Evolutionary conservation across 1,140 invertebrate genomes (phyloP), one percentile per base, ranked within the genome.

Genomic region (Pentalonia nigronervosa): DNA sequence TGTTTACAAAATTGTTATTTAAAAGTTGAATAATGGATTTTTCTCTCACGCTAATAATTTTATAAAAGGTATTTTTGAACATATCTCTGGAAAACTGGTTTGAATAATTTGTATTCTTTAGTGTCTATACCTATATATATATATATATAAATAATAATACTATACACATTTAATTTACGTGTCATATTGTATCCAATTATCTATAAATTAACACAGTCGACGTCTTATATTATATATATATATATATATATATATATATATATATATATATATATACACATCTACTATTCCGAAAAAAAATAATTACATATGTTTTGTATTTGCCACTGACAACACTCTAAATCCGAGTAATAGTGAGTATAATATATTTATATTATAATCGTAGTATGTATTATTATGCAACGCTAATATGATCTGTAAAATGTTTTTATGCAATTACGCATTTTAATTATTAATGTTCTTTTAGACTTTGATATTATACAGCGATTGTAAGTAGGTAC

Each of bases 71-170:
- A 89, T 89, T 89, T 53, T 53, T 23, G 34, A 23, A 56, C 23
- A 36, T 89, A 56, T 56, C 56, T 89, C 17, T 89, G 9, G n/a
- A 89, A 36, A 89, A 89, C 87, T 53, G 48, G 87, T 89, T 89
- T 89, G 87, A 25, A 56, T 56, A 48, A 20, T 36, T 53, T 89
- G 34, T 53, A 23, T 21, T 50, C 25, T 88, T 48, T n/a, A 76
- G n/a, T n/a, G n/a, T 14, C n/a, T 7, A 76, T 7, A 4, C 6
- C n/a, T n/a, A n/a, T n/a, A 76, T 60, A 25, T 47, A 47, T 7
- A 76, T 25, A 76, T 76, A n/a, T 76, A 76, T 34, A 76, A 30
- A 60, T 83, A 36, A 41, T 8, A 34, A 41, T 36, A 83, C 41
- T 23, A 83, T 83, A 84, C 7, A 84, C n/a, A 30, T 76, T n/a